phyloP scores from a whole-genome alignment of 2,888 invertebrate genomes.

The Emmelina monodactyla region DNA sequence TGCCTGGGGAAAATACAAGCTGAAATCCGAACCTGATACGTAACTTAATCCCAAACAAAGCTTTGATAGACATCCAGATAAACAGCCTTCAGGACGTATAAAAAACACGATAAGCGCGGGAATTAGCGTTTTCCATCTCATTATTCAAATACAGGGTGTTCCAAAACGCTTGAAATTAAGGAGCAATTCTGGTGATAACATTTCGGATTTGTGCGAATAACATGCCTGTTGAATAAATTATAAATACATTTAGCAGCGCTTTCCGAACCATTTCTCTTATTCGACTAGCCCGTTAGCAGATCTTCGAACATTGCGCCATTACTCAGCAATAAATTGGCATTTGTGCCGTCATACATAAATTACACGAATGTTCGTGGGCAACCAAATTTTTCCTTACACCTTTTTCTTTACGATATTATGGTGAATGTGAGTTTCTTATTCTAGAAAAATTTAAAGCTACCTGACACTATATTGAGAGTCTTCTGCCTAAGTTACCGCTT shows the following conservation, averaged over 20 bases:
- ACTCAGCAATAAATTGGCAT: slow-evolving; percentile 67
- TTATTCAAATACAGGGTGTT: slow-evolving; percentile 26
- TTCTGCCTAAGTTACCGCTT: too few relatives aligned
- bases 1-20: too few relatives aligned
- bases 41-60: too few relatives aligned
- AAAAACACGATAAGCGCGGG: too few relatives aligned
- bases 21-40: too few relatives aligned
- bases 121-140: too few relatives aligned
- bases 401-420: slow-evolving; percentile 33
- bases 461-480: too few relatives aligned
- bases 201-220: slow-evolving; percentile 52
- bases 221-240: slow-evolving; percentile 58
- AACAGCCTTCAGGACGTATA: too few relatives aligned
- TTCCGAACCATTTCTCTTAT: slow-evolving; percentile 60
- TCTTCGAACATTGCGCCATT: slow-evolving; percentile 63
- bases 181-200: slow-evolving; percentile 42
- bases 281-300: slow-evolving; percentile 63
- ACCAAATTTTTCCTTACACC: slow-evolving; percentile 49
- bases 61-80: too few relatives aligned
- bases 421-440: too few relatives aligned
- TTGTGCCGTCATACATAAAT: slow-evolving; percentile 65
- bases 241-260: slow-evolving; percentile 59
- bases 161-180: slow-evolving; percentile 21
- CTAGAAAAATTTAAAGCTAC: too few relatives aligned
- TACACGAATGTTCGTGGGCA: slow-evolving; percentile 50